Percentiles rank a stretch among this genome's conserved stretches.
phyloP scores from a whole-genome alignment of 1,140 invertebrate species.

The Lasaia peninsularis region DNA sequence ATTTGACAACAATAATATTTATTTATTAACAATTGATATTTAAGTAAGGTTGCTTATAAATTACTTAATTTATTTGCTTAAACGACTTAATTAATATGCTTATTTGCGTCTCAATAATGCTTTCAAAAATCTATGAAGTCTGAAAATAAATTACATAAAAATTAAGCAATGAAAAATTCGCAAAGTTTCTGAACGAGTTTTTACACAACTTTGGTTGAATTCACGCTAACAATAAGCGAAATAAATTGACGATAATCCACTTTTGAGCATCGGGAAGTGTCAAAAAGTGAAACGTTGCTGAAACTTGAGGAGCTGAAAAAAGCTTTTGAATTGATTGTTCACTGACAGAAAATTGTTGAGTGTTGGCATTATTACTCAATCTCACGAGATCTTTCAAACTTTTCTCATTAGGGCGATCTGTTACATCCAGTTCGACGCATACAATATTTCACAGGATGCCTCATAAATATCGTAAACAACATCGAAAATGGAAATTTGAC shows the following conservation, averaged over 20 bases:
- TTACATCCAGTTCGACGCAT: constrained; percentile 10
- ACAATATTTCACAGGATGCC: constrained; percentile 9
- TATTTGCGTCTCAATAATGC: no score
- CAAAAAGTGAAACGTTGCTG: constrained; percentile 2
- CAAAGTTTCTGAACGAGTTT: no score
- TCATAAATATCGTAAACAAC: constrained; percentile 10
- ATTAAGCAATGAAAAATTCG: no score
- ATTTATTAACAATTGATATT: no score
- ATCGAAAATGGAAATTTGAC: constrained; percentile 1
- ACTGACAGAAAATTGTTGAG: constrained; percentile 16
- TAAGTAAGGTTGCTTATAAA: no score
- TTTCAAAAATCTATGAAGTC: no score
- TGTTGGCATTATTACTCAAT: constrained; percentile 10
- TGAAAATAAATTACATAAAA: no score
- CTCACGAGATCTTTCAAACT: constrained; percentile 15
- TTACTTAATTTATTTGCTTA: no score
- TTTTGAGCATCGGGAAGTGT: constrained; percentile 1
- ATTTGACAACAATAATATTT: no score
- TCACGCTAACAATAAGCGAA: neutral
- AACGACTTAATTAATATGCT: no score
- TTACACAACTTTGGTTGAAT: neutral
- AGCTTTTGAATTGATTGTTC: constrained; percentile 18
- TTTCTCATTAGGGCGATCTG: constrained; percentile 20
- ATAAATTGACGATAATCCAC: constrained; percentile 6
- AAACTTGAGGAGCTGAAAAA: constrained; percentile 11